Evolutionary conservation across 23 tunicate genomes (phyloP).

Genomic region (Ascidia mentula): DNA sequence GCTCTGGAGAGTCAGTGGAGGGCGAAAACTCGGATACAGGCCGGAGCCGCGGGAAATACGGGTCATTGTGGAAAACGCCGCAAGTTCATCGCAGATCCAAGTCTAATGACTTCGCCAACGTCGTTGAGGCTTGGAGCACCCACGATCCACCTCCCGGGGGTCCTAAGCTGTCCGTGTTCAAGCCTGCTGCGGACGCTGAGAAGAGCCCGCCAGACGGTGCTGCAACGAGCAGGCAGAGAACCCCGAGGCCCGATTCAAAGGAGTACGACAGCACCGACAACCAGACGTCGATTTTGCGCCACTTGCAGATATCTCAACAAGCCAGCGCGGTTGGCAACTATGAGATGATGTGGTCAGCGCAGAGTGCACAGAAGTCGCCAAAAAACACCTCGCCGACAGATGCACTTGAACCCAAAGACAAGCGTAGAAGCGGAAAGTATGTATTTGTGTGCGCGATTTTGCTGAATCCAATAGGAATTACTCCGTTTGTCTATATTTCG

Average conservation of each 20-base stretch:
- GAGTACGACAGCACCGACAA: conserved; percentile 17
- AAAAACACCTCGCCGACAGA: not conserved
- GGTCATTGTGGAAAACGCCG: conserved; percentile 81
- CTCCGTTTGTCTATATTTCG: too few species aligned
- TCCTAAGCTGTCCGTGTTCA: conserved; percentile 7
- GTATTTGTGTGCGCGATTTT: not conserved
- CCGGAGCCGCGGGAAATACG: conserved; percentile 50
- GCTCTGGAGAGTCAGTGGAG: conserved; percentile 21
- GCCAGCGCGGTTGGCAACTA: conserved; percentile 17
- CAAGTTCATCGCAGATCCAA: conserved; percentile 41
- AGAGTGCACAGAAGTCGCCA: not conserved
- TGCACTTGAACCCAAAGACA: not conserved
- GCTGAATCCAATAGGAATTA: too few species aligned
- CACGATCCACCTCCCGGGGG: not conserved
- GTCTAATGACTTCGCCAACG: conserved; percentile 26
- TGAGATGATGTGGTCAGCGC: conserved; percentile 35
- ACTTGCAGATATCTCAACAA: conserved; percentile 30
- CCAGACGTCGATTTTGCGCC: conserved; percentile 32
- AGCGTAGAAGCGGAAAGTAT: not conserved
- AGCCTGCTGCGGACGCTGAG: conserved; percentile 9
- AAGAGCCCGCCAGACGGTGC: not conserved
- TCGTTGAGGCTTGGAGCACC: conserved; percentile 15
- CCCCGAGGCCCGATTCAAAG: not conserved
- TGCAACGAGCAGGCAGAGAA: not conserved
- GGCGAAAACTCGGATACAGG: conserved; percentile 9